These are phyloP conservation scores for Mus musculus DNA, from an alignment of 2,113 vertebrate species.

Conservation along the genomic window DNA sequence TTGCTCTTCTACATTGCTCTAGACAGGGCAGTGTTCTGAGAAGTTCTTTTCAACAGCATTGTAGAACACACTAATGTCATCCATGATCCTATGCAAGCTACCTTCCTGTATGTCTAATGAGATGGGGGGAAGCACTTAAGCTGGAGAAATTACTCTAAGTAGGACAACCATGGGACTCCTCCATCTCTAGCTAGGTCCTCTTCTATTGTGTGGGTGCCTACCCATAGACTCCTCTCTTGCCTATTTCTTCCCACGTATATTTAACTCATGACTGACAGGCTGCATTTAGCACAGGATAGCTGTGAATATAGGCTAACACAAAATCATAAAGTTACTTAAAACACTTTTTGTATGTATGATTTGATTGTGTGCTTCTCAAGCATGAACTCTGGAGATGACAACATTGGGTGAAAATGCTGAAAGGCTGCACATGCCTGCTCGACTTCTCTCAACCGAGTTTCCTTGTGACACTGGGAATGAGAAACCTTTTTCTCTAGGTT, in stretches of 20 bases:
- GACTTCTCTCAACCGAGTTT: conserved; percentile 49
- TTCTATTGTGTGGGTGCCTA: neutral
- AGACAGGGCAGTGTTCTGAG: neutral
- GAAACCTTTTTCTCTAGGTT: neutral
- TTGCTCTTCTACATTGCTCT: neutral
- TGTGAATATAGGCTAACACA: neutral
- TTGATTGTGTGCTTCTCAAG: neutral
- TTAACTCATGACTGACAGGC: neutral
- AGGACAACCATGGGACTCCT: neutral
- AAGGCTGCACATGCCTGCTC: neutral
- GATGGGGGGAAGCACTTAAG: neutral
- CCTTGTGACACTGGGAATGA: neutral
- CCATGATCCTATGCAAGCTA: neutral
- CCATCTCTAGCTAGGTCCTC: neutral
- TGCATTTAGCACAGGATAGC: neutral
- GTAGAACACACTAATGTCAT: neutral
- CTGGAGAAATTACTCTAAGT: neutral
- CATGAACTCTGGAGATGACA: neutral
- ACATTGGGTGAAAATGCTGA: neutral
- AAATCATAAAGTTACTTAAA: neutral
- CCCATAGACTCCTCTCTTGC: neutral
- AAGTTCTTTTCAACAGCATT: conserved; percentile 53
- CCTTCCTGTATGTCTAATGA: neutral
- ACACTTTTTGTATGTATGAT: neutral
- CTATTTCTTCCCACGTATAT: conserved; percentile 17